A percentile compares a stretch with the other conserved stretches of the same genome.
Conservation (phyloP, 2,888 invertebrate genomes). For the Electrophaes corylata region DNA sequence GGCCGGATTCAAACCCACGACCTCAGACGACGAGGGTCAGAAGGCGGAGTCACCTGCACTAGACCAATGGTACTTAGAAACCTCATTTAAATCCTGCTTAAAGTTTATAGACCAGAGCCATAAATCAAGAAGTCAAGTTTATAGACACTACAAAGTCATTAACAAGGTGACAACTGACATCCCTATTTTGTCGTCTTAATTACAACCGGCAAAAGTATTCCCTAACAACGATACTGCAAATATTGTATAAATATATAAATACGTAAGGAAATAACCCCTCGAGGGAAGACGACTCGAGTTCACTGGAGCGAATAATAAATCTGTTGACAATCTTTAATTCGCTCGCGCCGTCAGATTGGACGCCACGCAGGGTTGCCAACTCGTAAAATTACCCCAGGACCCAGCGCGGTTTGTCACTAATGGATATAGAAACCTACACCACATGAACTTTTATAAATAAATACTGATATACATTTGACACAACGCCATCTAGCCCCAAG, state of each 20-base stretch:
- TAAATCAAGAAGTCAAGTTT: no score
- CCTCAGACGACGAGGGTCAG: no score
- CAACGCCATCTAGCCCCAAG: no score
- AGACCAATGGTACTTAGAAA: no score
- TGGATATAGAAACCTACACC: not conserved
- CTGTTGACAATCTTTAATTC: constrained; percentile 83
- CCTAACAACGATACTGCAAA: constrained; percentile 42
- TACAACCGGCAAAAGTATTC: constrained; percentile 43
- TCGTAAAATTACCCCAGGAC: constrained; percentile 25
- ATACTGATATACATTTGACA: no score
- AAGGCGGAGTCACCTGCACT: no score
- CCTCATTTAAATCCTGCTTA: no score
- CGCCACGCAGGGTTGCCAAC: constrained; percentile 28
- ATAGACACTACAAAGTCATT: constrained; percentile 30
- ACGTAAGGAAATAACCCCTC: constrained; percentile 58
- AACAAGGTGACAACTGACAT: constrained; percentile 31
- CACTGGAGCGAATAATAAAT: constrained; percentile 81
- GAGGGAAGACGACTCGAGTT: constrained; percentile 58
- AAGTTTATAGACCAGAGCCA: no score
- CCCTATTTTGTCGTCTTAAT: constrained; percentile 39
- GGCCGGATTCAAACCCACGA: no score
- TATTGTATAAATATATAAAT: constrained; percentile 59
- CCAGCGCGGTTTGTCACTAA: constrained; percentile 3
- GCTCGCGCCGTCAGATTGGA: constrained; percentile 57
- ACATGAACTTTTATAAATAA: not conserved